Evolutionary conservation across 2,888 invertebrate genomes (phyloP).

Genomic region (Brachyptera risi): DNA sequence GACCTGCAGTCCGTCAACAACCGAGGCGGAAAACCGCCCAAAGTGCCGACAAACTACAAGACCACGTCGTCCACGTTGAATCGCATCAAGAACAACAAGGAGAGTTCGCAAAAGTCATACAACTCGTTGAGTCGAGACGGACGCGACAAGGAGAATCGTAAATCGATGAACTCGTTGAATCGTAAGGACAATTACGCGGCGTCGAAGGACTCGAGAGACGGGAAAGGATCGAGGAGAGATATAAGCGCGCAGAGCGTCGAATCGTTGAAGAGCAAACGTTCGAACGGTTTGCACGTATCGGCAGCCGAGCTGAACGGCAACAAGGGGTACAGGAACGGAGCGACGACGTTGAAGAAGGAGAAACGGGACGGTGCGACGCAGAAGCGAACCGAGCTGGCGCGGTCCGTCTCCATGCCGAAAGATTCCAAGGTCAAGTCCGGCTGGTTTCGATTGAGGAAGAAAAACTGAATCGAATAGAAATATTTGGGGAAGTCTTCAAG

Average conservation of each 20-base stretch:
- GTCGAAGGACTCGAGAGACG: not conserved
- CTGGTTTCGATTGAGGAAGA: conserved; percentile 63
- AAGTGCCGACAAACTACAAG: conserved; percentile 30
- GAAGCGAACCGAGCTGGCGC: conserved; percentile 44
- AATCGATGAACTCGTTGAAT: conserved; percentile 5
- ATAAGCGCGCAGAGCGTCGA: conserved; percentile 21
- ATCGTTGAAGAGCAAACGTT: conserved; percentile 48
- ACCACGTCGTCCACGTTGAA: conserved; percentile 43
- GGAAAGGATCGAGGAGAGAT: not conserved
- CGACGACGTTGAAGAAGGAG: conserved; percentile 35
- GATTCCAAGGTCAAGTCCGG: conserved; percentile 67
- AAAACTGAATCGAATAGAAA: conserved; percentile 37
- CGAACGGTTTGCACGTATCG: conserved; percentile 30
- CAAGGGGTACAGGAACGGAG: conserved; percentile 45
- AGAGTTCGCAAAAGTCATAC: not conserved
- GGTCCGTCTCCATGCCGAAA: conserved; percentile 69
- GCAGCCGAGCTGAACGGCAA: conserved; percentile 23
- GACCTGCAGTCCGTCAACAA: conserved; percentile 35
- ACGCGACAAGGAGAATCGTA: conserved; percentile 12
- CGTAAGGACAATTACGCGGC: conserved; percentile 3
- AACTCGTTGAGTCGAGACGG: conserved; percentile 9
- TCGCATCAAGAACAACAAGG: conserved; percentile 37
- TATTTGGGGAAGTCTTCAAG: not conserved
- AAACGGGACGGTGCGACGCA: conserved; percentile 16
- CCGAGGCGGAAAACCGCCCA: conserved; percentile 31